Conservation (phyloP, 2,113 vertebrate genomes). For the Alexandromys fortis region DNA sequence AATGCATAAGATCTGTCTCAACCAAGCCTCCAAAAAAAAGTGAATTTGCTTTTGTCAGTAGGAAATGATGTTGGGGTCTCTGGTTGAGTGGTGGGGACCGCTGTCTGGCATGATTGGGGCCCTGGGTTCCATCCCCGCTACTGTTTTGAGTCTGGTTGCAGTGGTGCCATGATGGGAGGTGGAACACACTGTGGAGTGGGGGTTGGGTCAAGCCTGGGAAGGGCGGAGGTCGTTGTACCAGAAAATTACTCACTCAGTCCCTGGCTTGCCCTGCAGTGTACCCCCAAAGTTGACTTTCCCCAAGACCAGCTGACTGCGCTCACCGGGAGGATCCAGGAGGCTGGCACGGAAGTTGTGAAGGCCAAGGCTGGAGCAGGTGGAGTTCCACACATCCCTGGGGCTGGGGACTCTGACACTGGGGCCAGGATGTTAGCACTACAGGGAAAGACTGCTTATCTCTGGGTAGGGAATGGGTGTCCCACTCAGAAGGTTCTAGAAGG, state of each 20-base stretch:
- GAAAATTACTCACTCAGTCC: not conserved
- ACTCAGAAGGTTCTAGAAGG: not conserved
- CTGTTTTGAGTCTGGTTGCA: not conserved
- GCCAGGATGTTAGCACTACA: not conserved
- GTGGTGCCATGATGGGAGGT: fast-evolving
- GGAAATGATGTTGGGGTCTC: not conserved
- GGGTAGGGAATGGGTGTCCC: not conserved
- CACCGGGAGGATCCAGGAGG: constrained; percentile 94
- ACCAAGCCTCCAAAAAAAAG: not conserved
- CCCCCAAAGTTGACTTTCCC: constrained; percentile 96
- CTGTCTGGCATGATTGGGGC: not conserved
- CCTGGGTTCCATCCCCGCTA: not conserved
- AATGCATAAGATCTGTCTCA: not conserved
- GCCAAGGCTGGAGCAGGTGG: constrained; percentile 96
- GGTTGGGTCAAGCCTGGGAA: not conserved
- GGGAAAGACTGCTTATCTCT: not conserved
- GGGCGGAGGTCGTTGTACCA: fast-evolving
- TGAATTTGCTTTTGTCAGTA: not conserved
- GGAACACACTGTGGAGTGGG: fast-evolving
- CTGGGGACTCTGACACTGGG: not conserved
- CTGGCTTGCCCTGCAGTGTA: constrained; percentile 85
- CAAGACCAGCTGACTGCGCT: constrained; percentile 92
- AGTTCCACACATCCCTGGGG: not conserved
- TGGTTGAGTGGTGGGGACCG: not conserved
- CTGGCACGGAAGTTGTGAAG: constrained; percentile 98